phyloP scores from a whole-genome alignment of 2,113 vertebrate genomes.

The Procavia capensis region DNA sequence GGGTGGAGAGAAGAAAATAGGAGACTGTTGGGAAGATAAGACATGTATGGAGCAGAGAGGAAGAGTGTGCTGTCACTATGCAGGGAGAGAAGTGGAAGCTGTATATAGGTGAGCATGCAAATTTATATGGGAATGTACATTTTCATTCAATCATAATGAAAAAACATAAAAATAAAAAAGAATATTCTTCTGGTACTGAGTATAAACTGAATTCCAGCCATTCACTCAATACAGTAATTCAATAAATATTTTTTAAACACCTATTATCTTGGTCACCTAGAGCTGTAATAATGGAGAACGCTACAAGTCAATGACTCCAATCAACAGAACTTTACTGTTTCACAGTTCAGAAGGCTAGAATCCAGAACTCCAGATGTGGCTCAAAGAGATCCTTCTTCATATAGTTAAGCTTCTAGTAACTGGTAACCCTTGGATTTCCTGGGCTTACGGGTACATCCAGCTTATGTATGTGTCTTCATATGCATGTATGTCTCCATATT shows the following conservation, averaged over 20 bases:
- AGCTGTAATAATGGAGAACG: background rate
- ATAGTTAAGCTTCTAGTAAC: background rate
- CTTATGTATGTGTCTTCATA: background rate
- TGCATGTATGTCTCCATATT: background rate
- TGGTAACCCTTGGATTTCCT: background rate
- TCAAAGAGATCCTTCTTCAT: background rate
- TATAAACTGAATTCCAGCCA: background rate
- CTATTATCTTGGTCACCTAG: background rate
- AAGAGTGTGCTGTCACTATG: no score
- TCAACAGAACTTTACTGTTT: background rate
- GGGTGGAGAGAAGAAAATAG: no score
- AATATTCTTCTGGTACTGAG: background rate
- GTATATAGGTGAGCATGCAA: no score
- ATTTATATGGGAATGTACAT: no score
- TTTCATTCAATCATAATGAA: no score
- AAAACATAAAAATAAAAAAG: constrained; percentile 20
- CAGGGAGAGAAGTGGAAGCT: no score
- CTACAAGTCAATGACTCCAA: background rate
- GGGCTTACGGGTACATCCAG: no score
- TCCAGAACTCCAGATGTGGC: background rate
- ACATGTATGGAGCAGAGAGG: no score
- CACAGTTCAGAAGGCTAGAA: background rate
- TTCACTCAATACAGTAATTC: background rate
- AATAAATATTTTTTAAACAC: background rate
- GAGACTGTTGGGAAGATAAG: no score